phyloP scores from a whole-genome alignment of 35 echinoderm and acorn worm genomes.

The Diadema setosum region DNA sequence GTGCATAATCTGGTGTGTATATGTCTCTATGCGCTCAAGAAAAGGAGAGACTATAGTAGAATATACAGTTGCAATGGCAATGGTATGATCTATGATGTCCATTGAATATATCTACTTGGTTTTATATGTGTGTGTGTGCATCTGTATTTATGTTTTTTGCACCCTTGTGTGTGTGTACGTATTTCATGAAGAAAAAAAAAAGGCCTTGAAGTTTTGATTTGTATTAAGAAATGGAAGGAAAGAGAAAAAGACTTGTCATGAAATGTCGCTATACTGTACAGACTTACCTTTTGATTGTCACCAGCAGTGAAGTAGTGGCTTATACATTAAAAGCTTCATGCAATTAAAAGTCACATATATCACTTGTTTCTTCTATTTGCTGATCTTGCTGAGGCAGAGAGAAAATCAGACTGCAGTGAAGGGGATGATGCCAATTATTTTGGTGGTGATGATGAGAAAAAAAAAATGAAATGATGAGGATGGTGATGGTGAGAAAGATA shows the following conservation, averaged over 20 bases:
- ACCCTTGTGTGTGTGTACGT: neutral
- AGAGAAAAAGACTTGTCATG: neutral
- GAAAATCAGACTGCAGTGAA: neutral
- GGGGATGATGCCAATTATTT: neutral
- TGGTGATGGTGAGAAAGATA: neutral
- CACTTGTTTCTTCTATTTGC: neutral
- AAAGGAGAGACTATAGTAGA: too few relatives aligned
- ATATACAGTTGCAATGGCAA: too few relatives aligned
- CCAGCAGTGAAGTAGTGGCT: slow-evolving; percentile 11
- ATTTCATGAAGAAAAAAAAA: neutral
- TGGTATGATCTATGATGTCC: too few relatives aligned
- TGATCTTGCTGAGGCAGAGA: neutral
- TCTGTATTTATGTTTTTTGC: neutral
- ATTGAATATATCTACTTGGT: too few relatives aligned
- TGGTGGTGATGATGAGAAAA: neutral
- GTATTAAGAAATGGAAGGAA: neutral
- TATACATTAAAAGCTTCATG: slow-evolving; percentile 21
- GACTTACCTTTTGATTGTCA: neutral
- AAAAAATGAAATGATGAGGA: neutral
- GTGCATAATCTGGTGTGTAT: too few relatives aligned
- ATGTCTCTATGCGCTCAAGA: too few relatives aligned
- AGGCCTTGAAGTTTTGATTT: neutral
- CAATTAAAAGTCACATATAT: neutral
- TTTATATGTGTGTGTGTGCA: neutral
- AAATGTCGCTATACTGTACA: neutral